phyloP scores from a whole-genome alignment of 2,888 invertebrate genomes.

The Rotaria sp. region DNA sequence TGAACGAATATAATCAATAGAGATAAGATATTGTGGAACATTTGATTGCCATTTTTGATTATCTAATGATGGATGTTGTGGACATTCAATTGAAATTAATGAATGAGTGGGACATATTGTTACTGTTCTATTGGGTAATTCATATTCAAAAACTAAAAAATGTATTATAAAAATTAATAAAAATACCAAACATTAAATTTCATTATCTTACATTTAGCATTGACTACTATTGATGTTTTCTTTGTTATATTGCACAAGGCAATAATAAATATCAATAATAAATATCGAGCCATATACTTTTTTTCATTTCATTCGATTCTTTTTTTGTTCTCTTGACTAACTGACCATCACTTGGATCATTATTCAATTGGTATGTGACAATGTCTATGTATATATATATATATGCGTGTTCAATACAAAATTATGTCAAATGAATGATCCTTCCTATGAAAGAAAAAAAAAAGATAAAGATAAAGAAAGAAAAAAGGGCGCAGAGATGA shows the following conservation, averaged over 20 bases:
- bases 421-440: slow-evolving; percentile 22
- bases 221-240: background rate
- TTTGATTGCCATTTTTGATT: background rate
- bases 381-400: background rate
- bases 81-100: slow-evolving; percentile 19
- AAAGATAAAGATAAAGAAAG: background rate
- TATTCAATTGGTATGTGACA: background rate
- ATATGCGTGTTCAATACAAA: background rate
- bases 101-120: background rate
- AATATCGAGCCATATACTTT: background rate
- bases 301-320: background rate
- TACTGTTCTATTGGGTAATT: slow-evolving; percentile 17
- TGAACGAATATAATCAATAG: slow-evolving; percentile 17
- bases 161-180: no score
- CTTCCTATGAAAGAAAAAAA: background rate
- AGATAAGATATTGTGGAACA: background rate
- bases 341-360: background rate
- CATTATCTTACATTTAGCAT: background rate
- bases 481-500: slow-evolving; percentile 8
- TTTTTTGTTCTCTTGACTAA: background rate
- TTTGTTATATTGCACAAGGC: background rate
- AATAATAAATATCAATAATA: background rate
- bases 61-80: background rate
- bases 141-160: background rate
- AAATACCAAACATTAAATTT: no score